A percentile compares a stretch with the other conserved stretches of the same genome.
Conservation (phyloP, 92 coral and sea anemone species). For the Meandrina meandrites region DNA sequence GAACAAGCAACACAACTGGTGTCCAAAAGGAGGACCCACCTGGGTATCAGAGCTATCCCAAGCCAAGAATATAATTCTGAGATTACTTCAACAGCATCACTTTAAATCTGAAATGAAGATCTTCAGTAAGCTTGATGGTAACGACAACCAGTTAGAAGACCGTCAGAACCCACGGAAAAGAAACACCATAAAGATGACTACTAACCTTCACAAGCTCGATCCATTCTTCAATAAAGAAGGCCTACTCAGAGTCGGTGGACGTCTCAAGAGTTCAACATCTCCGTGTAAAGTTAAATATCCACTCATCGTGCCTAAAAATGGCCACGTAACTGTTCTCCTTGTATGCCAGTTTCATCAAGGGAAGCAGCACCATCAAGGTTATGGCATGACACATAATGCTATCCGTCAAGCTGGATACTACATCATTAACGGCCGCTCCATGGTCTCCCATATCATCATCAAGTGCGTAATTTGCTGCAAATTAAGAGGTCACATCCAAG, state of each 20-base stretch:
- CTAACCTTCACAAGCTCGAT: slow-evolving; percentile 27
- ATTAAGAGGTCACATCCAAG: slow-evolving; percentile 15
- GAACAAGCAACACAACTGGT: slow-evolving; percentile 40
- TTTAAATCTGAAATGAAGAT: slow-evolving; percentile 25
- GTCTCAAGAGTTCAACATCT: slow-evolving; percentile 19
- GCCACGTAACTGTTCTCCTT: slow-evolving; percentile 30
- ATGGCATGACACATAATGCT: slow-evolving; percentile 48
- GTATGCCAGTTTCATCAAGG: slow-evolving; percentile 38
- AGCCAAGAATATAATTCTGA: slow-evolving; percentile 41
- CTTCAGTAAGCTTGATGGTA: slow-evolving; percentile 24
- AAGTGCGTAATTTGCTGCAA: slow-evolving; percentile 28
- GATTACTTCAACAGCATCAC: slow-evolving; percentile 36
- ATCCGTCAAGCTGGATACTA: slow-evolving; percentile 53
- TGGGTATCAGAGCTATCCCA: slow-evolving; percentile 39
- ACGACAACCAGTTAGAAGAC: slow-evolving; percentile 22
- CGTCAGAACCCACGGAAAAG: slow-evolving; percentile 23
- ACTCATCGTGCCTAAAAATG: slow-evolving; percentile 25
- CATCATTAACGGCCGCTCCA: slow-evolving; percentile 44
- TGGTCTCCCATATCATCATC: slow-evolving; percentile 27
- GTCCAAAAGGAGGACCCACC: slow-evolving; percentile 30
- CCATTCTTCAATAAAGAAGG: slow-evolving; percentile 29
- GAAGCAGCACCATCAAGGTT: slow-evolving; percentile 59
- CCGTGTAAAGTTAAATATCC: slow-evolving; percentile 31
- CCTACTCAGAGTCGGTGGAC: slow-evolving; percentile 45
- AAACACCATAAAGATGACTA: slow-evolving; percentile 4